phyloP scores from a whole-genome alignment of 2,888 invertebrate genomes.

The Masnerella sp. region DNA sequence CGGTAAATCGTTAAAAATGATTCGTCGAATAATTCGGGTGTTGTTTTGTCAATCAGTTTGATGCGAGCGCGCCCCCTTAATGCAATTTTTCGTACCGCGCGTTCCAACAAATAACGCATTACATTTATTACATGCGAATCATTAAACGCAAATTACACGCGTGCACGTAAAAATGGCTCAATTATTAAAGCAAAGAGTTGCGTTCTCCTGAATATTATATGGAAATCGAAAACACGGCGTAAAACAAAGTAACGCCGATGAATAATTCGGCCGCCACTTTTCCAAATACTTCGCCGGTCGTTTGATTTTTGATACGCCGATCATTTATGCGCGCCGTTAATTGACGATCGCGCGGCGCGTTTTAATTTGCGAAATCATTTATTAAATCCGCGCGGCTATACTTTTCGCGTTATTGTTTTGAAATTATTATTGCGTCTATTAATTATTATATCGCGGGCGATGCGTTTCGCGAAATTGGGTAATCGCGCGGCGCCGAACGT shows the following conservation, averaged over 20 bases:
- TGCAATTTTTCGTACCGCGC: conserved; percentile 2
- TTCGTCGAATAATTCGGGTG: conserved; percentile 3
- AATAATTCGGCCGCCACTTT: conserved; percentile 37
- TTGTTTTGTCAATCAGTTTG: conserved; percentile 20
- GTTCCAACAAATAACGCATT: conserved; percentile 23
- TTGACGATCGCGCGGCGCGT: conserved; percentile 15
- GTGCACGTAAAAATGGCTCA: conserved; percentile 35
- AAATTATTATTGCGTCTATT: conserved; percentile 31
- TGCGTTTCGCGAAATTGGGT: conserved; percentile 12
- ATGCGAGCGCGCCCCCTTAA: neutral
- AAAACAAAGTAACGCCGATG: conserved; percentile 41
- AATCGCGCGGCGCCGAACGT: neutral
- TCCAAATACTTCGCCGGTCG: conserved; percentile 24
- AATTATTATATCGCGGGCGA: conserved; percentile 22
- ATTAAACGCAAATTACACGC: conserved; percentile 24
- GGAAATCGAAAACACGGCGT: conserved; percentile 41
- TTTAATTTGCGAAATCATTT: conserved; percentile 34
- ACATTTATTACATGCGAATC: conserved; percentile 28
- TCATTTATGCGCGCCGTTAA: conserved; percentile 29
- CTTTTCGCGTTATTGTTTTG: conserved; percentile 27
- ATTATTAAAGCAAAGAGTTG: conserved; percentile 42
- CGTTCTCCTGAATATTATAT: conserved; percentile 38
- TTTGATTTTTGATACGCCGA: conserved; percentile 28
- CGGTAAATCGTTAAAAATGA: conserved; percentile 12
- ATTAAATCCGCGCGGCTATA: conserved; percentile 24